A percentile compares a stretch with the other conserved stretches of the same genome.
These are phyloP conservation scores for Synanceia verrucosa DNA, from an alignment of 2,797 vertebrate species.

Conservation along the genomic window DNA sequence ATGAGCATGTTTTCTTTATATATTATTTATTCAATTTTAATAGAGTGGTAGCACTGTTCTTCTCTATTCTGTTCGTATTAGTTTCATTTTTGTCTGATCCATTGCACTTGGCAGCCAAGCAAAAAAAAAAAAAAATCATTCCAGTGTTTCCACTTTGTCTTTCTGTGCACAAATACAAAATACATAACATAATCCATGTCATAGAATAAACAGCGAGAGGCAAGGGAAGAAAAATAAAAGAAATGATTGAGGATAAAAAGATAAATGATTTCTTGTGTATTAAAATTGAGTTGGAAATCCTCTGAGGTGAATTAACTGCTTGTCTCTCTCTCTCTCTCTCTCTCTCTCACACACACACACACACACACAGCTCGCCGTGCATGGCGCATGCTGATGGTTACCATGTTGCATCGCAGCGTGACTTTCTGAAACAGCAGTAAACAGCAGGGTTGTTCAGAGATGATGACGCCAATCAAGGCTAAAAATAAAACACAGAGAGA, in stretches of 20 bases:
- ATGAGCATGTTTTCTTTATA: too few relatives aligned
- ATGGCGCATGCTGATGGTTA: constrained; percentile 38
- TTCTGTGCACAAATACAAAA: not conserved
- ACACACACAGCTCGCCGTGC: not conserved
- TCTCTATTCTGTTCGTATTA: too few relatives aligned
- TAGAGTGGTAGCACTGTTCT: too few relatives aligned
- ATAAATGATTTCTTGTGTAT: too few relatives aligned
- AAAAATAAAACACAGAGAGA: constrained; percentile 45
- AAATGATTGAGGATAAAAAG: too few relatives aligned
- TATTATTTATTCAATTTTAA: too few relatives aligned
- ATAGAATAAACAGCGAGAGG: not conserved
- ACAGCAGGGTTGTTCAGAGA: constrained; percentile 30
- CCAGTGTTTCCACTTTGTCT: too few relatives aligned
- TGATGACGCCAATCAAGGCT: constrained; percentile 55
- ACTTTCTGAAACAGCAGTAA: constrained; percentile 39
- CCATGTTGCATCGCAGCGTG: constrained; percentile 65
- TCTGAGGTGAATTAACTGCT: too few relatives aligned
- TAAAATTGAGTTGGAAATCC: not conserved
- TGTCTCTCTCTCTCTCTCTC: not conserved
- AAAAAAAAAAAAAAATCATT: too few relatives aligned
- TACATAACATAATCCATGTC: not conserved
- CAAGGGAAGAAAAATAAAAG: not conserved
- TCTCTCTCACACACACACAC: constrained; percentile 15
- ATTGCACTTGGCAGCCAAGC: too few relatives aligned
- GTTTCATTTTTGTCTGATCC: too few relatives aligned